Evolutionary conservation across 92 coral and sea anemone genomes (phyloP).

Genomic region (Pocillopora meandrina): DNA sequence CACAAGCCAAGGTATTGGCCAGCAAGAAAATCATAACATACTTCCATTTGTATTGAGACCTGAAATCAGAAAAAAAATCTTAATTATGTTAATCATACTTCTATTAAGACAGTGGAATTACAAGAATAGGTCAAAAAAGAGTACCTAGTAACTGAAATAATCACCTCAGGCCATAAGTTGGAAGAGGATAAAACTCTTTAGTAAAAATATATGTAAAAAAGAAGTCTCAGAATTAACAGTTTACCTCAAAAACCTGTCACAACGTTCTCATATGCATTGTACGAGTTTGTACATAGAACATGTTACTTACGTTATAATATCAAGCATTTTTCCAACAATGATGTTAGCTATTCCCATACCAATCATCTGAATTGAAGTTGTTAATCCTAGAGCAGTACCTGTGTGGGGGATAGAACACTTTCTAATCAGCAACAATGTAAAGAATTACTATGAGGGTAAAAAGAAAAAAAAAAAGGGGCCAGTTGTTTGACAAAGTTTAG

Average conservation of each 20-base stretch:
- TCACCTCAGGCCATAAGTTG: too few species aligned
- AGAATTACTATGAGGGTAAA: neutral
- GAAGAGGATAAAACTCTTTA: too few species aligned
- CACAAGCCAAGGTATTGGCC: conserved; percentile 77
- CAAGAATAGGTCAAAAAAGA: too few species aligned
- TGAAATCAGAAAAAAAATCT: conserved; percentile 14
- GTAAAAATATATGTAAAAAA: too few species aligned
- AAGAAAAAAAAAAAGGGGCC: too few species aligned
- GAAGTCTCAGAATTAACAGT: too few species aligned
- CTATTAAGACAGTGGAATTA: neutral
- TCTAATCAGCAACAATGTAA: neutral
- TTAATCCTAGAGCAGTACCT: conserved; percentile 88
- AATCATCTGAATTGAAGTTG: conserved; percentile 86
- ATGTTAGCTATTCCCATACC: conserved; percentile 82
- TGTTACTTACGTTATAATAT: conserved; percentile 55
- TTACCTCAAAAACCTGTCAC: too few species aligned
- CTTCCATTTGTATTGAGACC: conserved; percentile 75
- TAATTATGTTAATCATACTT: neutral
- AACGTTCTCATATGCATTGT: too few species aligned
- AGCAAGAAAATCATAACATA: conserved; percentile 86
- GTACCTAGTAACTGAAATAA: too few species aligned
- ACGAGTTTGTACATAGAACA: neutral
- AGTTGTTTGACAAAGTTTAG: too few species aligned
- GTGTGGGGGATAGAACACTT: neutral
- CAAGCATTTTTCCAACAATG: conserved; percentile 83